Base-by-base conservation (phyloP, 2,113 vertebrate species). In the Pelodiscus sinensis region DNA sequence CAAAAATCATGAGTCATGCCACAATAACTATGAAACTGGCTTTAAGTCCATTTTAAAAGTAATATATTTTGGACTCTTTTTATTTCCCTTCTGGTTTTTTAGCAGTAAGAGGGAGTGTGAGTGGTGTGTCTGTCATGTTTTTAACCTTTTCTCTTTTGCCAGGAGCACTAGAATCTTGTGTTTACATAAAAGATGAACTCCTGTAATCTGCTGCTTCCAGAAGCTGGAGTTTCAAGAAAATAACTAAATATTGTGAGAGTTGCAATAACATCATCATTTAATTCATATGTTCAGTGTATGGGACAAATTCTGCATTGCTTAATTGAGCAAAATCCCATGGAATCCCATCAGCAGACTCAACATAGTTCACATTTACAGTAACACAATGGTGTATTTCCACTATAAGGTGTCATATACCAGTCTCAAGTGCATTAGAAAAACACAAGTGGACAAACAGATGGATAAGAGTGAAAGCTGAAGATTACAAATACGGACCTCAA, bases 401-500 rank as follows among this genome's bases (percentile, higher is more conserved):
- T 6, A 44, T 27, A n/a, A 84, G 3, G 1, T 80, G 4, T 27
- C 57, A 82, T 83, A 92, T 56, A 12, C 22, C 51, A 5, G 4
- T 52, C 44, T 90, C 86, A 5, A 62, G 1, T 22, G 1, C 51
- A 3, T 60, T 88, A 57, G 35, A 29, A 88, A 92, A 92, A 15
- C 4, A 27, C 29, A 5, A 19, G 9, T 8, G 82, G 1, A 44
- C 50, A 88, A 21, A n/a, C 0, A 56, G 9, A 79, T 0, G 0
- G 3, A 35, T 68, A 35, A 51, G 2, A 44, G 38, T 4, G 71
- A 57, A 73, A 92, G 11, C 0, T 68, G 57, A 3, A 56, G 38
- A 50, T 77, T 77, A 77, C 73, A 77, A 50, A 77, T 50, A 19
- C 71, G 50, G 0, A 0, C 75, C 38, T 88, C 58, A 87, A 15